A percentile compares a stretch with the other conserved stretches of the same genome.
These are phyloP conservation scores for Ctenodactylus gundi DNA, from an alignment of 2,113 vertebrate genomes.

Conservation along the genomic window DNA sequence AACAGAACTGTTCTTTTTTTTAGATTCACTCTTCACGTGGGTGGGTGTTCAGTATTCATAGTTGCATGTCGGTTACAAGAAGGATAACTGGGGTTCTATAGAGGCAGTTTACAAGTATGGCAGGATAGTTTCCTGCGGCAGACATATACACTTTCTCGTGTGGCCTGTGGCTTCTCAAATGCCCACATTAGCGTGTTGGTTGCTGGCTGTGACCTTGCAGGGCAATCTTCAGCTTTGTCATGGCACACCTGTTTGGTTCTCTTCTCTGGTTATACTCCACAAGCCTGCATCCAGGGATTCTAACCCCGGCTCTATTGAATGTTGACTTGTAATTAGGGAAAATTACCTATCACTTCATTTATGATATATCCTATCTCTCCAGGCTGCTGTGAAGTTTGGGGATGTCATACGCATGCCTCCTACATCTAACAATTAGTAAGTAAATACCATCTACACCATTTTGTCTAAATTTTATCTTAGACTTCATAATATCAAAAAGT, in stretches of 20 bases:
- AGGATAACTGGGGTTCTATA: neutral
- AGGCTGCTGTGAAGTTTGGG: neutral
- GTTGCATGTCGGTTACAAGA: neutral
- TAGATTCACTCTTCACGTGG: neutral
- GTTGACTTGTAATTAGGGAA: neutral
- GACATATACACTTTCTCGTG: accelerated
- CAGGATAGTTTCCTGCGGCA: neutral
- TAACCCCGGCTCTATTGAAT: neutral
- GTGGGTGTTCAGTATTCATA: neutral
- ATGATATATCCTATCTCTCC: neutral
- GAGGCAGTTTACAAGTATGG: neutral
- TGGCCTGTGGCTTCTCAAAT: neutral
- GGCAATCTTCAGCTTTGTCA: neutral
- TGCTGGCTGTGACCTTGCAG: neutral
- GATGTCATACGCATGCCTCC: neutral
- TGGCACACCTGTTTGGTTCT: neutral
- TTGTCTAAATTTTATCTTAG: neutral
- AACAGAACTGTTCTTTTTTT: neutral
- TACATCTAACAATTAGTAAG: neutral
- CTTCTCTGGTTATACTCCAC: neutral
- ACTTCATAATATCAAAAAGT: neutral
- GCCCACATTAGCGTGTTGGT: neutral
- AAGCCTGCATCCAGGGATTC: neutral
- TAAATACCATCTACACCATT: neutral
- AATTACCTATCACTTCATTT: neutral